A percentile compares a stretch with the other conserved stretches of the same genome.
Conservation (phyloP, 1,140 invertebrate genomes). For the Musca vetustissima region DNA sequence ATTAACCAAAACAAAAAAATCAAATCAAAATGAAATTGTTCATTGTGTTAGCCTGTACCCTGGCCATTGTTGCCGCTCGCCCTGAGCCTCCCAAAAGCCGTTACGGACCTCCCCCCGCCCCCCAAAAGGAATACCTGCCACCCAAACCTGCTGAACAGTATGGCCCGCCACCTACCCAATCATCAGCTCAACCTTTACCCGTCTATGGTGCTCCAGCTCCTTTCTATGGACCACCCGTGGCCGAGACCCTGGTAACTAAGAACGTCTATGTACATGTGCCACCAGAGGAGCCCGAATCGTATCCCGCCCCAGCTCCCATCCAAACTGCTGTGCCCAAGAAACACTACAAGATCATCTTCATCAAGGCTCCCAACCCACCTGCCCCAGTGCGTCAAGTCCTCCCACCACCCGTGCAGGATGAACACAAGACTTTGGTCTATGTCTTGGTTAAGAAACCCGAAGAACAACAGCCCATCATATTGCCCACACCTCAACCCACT, state of each 20-base stretch:
- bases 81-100: slow-evolving; percentile 48
- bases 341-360: slow-evolving; percentile 86
- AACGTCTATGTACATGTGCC: slow-evolving; percentile 77
- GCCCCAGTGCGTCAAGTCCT: slow-evolving; percentile 63
- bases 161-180: slow-evolving; percentile 25
- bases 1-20: slow-evolving; percentile 17
- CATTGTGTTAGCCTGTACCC: slow-evolving; percentile 31
- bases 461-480: slow-evolving; percentile 45
- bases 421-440: slow-evolving; percentile 84
- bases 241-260: slow-evolving; percentile 64
- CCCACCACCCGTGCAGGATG: slow-evolving; percentile 63
- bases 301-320: slow-evolving; percentile 42
- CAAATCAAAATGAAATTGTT: slow-evolving; percentile 35
- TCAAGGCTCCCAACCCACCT: slow-evolving; percentile 77
- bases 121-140: slow-evolving; percentile 51
- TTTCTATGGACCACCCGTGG: slow-evolving; percentile 48
- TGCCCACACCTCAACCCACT: slow-evolving; percentile 58
- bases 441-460: slow-evolving; percentile 79
- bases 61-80: slow-evolving; percentile 43
- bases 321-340: slow-evolving; percentile 64
- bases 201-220: slow-evolving; percentile 47
- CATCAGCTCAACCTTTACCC: slow-evolving; percentile 42
- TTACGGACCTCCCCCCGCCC: slow-evolving; percentile 44
- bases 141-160: slow-evolving; percentile 35
- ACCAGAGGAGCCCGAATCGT: slow-evolving; percentile 66